Percentiles rank a stretch among this genome's conserved stretches.
Conservation (phyloP, 2,888 invertebrate genomes). For the Heteropelma amictum region DNA sequence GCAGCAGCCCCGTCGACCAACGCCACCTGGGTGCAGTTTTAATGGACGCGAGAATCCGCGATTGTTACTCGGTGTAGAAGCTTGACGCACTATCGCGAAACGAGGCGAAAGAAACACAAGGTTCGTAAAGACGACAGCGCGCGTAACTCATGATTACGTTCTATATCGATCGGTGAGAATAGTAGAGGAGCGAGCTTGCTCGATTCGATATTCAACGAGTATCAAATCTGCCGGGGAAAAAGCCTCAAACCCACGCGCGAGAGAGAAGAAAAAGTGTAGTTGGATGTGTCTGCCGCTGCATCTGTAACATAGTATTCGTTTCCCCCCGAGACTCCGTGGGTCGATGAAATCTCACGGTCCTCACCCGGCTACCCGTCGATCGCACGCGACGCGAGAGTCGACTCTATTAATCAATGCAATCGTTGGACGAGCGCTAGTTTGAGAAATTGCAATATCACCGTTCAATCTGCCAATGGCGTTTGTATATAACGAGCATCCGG, state of each 20-base stretch:
- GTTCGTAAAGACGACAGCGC: conserved; percentile 38
- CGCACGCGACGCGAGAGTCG: conserved; percentile 5
- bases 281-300: conserved; percentile 20
- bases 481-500: conserved; percentile 60
- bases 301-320: conserved; percentile 16
- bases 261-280: conserved; percentile 17
- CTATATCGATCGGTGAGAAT: conserved; percentile 43
- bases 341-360: conserved; percentile 35
- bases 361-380: conserved; percentile 12
- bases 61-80: conserved; percentile 18
- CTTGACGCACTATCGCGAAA: conserved; percentile 22
- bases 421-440: conserved; percentile 44
- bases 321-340: conserved; percentile 17
- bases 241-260: too few relatives aligned
- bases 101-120: conserved; percentile 1
- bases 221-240: too few relatives aligned
- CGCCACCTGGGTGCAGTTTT: conserved; percentile 78
- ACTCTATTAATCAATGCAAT: conserved; percentile 15
- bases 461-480: conserved; percentile 57
- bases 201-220: conserved; percentile 20
- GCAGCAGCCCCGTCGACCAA: conserved; percentile 67
- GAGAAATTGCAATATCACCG: conserved; percentile 50
- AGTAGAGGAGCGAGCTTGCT: neutral
- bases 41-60: conserved; percentile 62
- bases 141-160: conserved; percentile 36